These are phyloP conservation scores for Acrocephalus kingi DNA, from an alignment of 2,113 vertebrate genomes.

Conservation along the genomic window DNA sequence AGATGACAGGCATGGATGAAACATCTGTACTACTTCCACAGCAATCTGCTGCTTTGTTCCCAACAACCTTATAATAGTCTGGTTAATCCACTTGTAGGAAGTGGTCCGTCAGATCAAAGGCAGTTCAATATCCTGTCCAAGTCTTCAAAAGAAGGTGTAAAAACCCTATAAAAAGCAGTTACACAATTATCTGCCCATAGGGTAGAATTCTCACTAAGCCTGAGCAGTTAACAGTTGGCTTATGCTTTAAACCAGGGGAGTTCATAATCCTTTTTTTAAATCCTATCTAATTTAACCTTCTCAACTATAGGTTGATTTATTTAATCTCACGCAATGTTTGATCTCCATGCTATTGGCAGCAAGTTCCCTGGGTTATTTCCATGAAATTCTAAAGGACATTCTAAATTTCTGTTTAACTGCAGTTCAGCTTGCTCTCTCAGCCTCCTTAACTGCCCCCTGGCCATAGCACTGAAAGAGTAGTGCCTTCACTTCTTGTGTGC, in stretches of 20 bases:
- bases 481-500: neutral
- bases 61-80: neutral
- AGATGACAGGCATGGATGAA: neutral
- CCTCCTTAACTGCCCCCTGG: neutral
- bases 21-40: neutral
- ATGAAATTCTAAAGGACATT: neutral
- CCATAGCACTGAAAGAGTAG: rapidly evolving
- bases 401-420: neutral
- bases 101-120: constrained; percentile 35
- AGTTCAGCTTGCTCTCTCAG: neutral
- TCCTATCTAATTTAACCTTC: constrained; percentile 59
- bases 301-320: constrained; percentile 39
- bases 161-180: constrained; percentile 15
- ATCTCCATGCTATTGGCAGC: neutral
- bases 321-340: constrained; percentile 25
- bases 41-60: neutral
- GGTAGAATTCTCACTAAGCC: constrained; percentile 41
- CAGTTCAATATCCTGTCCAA: constrained; percentile 22
- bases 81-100: constrained; percentile 30
- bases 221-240: constrained; percentile 47
- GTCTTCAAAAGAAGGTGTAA: constrained; percentile 44
- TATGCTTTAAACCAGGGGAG: neutral
- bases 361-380: neutral
- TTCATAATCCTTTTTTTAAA: constrained; percentile 30
- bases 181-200: constrained; percentile 29